These are phyloP conservation scores for Chalcosyrphus nemorum DNA, from an alignment of 2,888 invertebrate genomes.

Conservation along the genomic window DNA sequence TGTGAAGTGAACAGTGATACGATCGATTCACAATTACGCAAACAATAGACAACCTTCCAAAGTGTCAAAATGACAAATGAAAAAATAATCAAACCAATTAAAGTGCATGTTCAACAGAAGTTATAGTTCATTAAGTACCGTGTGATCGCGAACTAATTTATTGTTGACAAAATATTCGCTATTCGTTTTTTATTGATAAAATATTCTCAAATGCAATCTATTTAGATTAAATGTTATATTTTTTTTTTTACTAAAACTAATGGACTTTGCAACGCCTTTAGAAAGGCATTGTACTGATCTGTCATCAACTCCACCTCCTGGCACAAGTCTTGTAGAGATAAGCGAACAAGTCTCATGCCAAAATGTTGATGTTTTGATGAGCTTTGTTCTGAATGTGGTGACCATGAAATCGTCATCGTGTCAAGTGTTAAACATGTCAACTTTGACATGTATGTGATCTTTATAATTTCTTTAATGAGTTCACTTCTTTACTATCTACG, in stretches of 20 bases:
- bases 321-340: neutral
- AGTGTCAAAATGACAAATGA: constrained; percentile 36
- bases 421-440: neutral
- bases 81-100: constrained; percentile 12
- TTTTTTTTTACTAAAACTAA: neutral
- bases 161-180: neutral
- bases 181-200: neutral
- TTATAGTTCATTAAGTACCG: neutral
- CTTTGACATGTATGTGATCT: neutral
- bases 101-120: constrained; percentile 21
- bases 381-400: neutral
- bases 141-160: neutral
- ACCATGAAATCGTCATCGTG: neutral
- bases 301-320: neutral
- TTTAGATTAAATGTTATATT: neutral
- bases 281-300: neutral
- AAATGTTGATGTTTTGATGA: neutral
- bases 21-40: neutral
- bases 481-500: neutral
- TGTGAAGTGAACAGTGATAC: constrained; percentile 10
- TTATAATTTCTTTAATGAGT: neutral
- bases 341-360: neutral
- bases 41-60: constrained; percentile 26
- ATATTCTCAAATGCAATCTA: neutral
- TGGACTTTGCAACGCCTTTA: neutral